phyloP scores from a whole-genome alignment of 1,140 invertebrate genomes.

The Araneus ventricosus region DNA sequence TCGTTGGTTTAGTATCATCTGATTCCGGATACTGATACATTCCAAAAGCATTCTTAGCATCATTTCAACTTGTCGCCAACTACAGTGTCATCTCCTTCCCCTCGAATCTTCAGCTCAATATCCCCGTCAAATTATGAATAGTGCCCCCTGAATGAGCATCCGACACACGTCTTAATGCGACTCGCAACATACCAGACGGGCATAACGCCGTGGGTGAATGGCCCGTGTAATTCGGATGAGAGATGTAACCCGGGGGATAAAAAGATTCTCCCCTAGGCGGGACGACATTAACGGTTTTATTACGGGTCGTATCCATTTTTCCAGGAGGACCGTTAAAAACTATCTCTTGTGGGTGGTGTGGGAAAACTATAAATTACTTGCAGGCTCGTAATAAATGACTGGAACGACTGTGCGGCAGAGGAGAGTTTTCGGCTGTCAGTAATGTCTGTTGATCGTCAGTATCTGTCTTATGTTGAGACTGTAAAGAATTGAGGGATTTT shows the following conservation, averaged over 20 bases:
- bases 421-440: not conserved
- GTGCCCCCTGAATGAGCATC: not conserved
- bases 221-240: constrained; percentile 59
- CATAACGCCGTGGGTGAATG: constrained; percentile 42
- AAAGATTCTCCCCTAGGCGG: constrained; percentile 25
- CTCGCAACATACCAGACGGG: not conserved
- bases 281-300: constrained; percentile 69
- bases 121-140: constrained; percentile 18
- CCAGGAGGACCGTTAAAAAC: constrained; percentile 61
- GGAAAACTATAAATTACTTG: constrained; percentile 64
- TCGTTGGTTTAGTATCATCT: no score
- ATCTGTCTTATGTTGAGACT: constrained; percentile 1
- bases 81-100: not conserved
- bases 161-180: constrained; percentile 44
- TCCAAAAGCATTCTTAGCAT: not conserved
- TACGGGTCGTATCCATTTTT: constrained; percentile 67
- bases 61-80: not conserved
- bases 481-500: constrained; percentile 7
- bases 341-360: constrained; percentile 21
- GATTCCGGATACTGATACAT: not conserved
- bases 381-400: constrained; percentile 57
- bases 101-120: not conserved
- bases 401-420: constrained; percentile 21
- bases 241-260: constrained; percentile 30
- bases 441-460: not conserved